A percentile compares a stretch with the other conserved stretches of the same genome.
phyloP scores from a whole-genome alignment of 1,140 invertebrate species.

The Cotesia chilonis region DNA sequence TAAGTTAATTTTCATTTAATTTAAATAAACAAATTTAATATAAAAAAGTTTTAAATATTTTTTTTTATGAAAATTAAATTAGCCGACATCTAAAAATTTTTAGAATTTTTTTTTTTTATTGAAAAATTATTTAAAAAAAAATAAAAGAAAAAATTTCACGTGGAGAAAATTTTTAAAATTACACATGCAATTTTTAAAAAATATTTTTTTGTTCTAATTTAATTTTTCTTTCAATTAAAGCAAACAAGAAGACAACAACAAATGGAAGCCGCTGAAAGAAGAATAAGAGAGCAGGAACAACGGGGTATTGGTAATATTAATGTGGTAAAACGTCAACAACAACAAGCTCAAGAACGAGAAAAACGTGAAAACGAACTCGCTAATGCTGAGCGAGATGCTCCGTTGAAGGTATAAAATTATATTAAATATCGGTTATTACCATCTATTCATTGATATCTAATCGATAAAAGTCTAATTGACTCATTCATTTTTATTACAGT shows the following conservation, averaged over 20 bases:
- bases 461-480: background rate
- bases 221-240: conserved; percentile 45
- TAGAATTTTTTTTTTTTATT: no score
- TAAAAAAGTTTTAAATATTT: no score
- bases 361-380: conserved; percentile 52
- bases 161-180: no score
- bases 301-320: conserved; percentile 68
- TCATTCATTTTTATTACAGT: conserved; percentile 28
- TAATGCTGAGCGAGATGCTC: conserved; percentile 34
- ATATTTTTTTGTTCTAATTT: no score
- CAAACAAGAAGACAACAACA: conserved; percentile 63
- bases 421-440: conserved; percentile 6
- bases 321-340: conserved; percentile 63
- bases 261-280: conserved; percentile 67
- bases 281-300: conserved; percentile 61
- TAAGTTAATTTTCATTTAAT: no score
- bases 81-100: no score
- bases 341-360: conserved; percentile 58
- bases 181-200: no score
- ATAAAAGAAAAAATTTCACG: no score
- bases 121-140: no score
- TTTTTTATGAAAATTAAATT: no score
- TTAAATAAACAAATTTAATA: no score
- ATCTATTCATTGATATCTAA: background rate
- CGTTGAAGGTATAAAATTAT: conserved; percentile 46